phyloP scores from a whole-genome alignment of 2,888 invertebrate species.

The Torymus auratus region DNA sequence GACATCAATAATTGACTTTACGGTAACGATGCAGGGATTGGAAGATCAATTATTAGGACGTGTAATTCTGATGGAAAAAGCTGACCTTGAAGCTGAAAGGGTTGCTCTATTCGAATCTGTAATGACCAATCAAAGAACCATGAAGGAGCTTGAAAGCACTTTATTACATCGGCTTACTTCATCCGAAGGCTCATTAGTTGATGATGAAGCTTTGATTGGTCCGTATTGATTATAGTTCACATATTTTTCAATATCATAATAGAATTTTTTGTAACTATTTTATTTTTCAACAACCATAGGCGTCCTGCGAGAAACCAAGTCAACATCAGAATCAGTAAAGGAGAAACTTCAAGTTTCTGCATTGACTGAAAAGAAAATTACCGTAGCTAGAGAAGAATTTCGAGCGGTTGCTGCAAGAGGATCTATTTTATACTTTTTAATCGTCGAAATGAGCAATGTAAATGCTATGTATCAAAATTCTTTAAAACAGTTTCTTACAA shows the following conservation, averaged over 20 bases:
- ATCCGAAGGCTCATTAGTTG: constrained; percentile 94
- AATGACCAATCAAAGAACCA: constrained; percentile 95
- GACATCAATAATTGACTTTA: constrained; percentile 97
- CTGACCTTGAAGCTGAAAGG: constrained; percentile 95
- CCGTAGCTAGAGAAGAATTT: constrained; percentile 95
- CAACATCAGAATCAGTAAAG: constrained; percentile 95
- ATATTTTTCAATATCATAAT: neutral
- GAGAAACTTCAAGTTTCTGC: constrained; percentile 95
- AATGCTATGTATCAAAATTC: constrained; percentile 98
- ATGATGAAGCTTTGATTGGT: constrained; percentile 95
- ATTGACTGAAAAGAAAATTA: constrained; percentile 95
- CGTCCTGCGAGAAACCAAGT: constrained; percentile 88
- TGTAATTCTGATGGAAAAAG: constrained; percentile 97
- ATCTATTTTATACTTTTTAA: constrained; percentile 95
- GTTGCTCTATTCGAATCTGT: constrained; percentile 96
- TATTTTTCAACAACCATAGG: constrained; percentile 72
- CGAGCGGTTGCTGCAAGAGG: constrained; percentile 96
- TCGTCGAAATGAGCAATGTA: constrained; percentile 98
- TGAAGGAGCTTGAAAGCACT: constrained; percentile 97
- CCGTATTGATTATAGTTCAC: constrained; percentile 76
- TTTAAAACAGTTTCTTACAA: constrained; percentile 93
- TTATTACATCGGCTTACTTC: constrained; percentile 93
- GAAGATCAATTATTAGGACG: constrained; percentile 96
- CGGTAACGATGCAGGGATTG: constrained; percentile 96
- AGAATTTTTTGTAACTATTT: neutral